These are phyloP conservation scores for Eupithecia dodoneata DNA, from an alignment of 2,888 invertebrate species.

Conservation along the genomic window DNA sequence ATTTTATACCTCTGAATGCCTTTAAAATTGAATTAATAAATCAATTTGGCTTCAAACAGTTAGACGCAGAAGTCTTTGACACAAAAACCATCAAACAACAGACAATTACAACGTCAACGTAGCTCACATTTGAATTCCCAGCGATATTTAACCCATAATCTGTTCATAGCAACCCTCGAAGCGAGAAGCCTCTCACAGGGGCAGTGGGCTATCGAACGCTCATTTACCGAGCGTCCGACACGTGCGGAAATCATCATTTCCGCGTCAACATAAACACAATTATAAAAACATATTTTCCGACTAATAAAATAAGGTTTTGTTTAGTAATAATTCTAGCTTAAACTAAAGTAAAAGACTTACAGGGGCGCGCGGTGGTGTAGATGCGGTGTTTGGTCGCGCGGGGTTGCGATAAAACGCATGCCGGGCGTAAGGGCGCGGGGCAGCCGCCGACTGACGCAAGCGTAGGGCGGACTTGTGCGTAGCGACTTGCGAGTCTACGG, in stretches of 20 bases:
- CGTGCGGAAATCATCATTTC: conserved; percentile 71
- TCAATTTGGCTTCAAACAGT: background rate
- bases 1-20: too few species aligned
- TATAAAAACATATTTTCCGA: background rate
- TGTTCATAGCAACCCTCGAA: conserved; percentile 76
- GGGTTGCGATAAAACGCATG: conserved; percentile 63
- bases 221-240: conserved; percentile 76
- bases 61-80: too few species aligned
- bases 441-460: conserved; percentile 77
- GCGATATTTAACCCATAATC: conserved; percentile 57
- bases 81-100: conserved; percentile 8
- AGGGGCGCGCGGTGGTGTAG: conserved; percentile 77
- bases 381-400: conserved; percentile 50
- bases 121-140: conserved; percentile 41
- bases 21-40: background rate
- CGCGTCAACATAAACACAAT: conserved; percentile 37
- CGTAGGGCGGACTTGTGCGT: conserved; percentile 62
- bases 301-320: background rate
- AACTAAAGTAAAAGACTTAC: conserved; percentile 61
- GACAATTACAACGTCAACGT: background rate
- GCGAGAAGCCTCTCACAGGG: conserved; percentile 75
- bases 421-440: conserved; percentile 75
- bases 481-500: conserved; percentile 61
- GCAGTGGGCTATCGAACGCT: conserved; percentile 83
- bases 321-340: background rate